Evolutionary conservation across 2,797 vertebrate species (phyloP).

Genomic region (Arremon aurantiirostris): DNA sequence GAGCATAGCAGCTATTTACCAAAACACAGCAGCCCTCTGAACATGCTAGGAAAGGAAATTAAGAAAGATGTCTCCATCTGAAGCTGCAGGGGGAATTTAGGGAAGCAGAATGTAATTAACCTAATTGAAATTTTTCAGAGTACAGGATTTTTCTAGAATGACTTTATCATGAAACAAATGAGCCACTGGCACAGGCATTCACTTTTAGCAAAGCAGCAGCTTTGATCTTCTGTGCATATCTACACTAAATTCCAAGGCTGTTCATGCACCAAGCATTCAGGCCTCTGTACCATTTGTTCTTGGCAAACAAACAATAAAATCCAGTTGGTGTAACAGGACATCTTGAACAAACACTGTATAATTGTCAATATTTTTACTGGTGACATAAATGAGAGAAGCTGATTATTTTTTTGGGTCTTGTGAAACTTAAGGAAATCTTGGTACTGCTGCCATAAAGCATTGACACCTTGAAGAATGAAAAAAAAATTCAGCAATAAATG

Average conservation of each 20-base stretch:
- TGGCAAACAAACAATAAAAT: not conserved
- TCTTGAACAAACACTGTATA: not conserved
- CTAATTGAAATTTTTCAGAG: conserved; percentile 20
- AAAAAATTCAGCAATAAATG: not conserved
- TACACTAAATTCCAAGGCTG: not conserved
- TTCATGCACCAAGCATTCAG: not conserved
- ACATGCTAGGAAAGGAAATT: conserved; percentile 19
- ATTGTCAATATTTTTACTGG: not conserved
- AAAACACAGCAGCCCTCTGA: not conserved
- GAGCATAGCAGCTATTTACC: not conserved
- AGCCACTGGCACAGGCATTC: not conserved
- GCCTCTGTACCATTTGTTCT: not conserved
- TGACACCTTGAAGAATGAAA: not conserved
- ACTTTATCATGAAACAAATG: conserved; percentile 19
- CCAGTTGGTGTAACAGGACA: not conserved
- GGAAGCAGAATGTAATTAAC: conserved; percentile 33
- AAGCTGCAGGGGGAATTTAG: conserved; percentile 5
- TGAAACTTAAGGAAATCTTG: not conserved
- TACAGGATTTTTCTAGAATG: not conserved
- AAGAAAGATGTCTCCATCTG: not conserved
- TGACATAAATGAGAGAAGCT: not conserved
- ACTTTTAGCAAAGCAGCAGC: not conserved
- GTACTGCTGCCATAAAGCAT: not conserved
- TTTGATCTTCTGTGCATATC: not conserved
- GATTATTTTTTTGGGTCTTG: not conserved